Conservation (phyloP, 2,113 vertebrate genomes). For the Ifrita kowaldi region DNA sequence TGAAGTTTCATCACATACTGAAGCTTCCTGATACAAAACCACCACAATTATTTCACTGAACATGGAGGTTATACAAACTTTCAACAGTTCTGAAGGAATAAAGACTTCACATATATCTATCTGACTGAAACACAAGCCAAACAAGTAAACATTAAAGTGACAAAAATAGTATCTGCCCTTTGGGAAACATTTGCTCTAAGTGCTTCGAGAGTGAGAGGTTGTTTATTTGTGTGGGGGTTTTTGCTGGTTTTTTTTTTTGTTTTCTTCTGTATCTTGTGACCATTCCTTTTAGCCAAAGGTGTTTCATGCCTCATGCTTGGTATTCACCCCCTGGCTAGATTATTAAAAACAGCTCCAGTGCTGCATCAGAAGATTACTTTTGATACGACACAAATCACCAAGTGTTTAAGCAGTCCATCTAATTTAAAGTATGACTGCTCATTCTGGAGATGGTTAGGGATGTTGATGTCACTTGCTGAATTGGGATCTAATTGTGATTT, state of each 20-base stretch:
- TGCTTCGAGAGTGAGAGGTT: not conserved
- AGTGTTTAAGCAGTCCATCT: not conserved
- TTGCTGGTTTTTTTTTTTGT: not conserved
- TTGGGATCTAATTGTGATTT: not conserved
- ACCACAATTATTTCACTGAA: not conserved
- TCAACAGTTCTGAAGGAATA: not conserved
- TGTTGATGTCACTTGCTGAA: not conserved
- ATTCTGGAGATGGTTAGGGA: not conserved
- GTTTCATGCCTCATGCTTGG: not conserved
- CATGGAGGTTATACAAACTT: not conserved
- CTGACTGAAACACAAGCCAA: not conserved
- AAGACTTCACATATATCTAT: not conserved
- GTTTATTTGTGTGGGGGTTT: accelerated
- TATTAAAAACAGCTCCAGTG: not conserved
- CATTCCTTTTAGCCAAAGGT: not conserved
- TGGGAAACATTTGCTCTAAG: not conserved
- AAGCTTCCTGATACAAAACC: not conserved
- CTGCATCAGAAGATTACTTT: not conserved
- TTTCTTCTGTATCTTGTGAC: not conserved
- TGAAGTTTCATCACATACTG: not conserved
- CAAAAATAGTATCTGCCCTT: not conserved
- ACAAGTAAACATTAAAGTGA: not conserved
- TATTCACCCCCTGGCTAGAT: not conserved
- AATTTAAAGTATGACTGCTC: not conserved
- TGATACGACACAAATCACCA: not conserved